These are phyloP conservation scores for Nomada ferruginata DNA, from an alignment of 2,888 invertebrate genomes.

Conservation along the genomic window DNA sequence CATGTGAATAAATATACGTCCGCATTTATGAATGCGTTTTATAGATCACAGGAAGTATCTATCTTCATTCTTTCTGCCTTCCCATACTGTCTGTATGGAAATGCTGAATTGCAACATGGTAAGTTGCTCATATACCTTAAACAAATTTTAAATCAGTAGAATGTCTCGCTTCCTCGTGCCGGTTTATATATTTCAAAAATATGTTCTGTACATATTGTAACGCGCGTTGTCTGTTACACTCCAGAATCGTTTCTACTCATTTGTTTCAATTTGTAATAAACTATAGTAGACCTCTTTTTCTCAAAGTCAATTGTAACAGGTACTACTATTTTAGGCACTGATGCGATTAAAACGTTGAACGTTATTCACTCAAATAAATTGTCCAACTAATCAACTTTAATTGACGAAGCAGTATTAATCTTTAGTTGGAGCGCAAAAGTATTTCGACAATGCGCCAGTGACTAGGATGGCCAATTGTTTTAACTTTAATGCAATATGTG, in stretches of 20 bases:
- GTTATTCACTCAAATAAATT: no score
- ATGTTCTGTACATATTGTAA: no score
- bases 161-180: slow-evolving; percentile 4
- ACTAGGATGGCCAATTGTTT: neutral
- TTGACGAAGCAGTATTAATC: no score
- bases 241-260: neutral
- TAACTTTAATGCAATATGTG: no score
- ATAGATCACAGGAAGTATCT: slow-evolving; percentile 49
- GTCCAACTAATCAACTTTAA: neutral
- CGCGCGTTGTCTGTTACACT: neutral
- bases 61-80: slow-evolving; percentile 57
- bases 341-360: no score
- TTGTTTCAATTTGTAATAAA: neutral
- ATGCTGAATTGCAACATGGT: neutral
- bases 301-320: neutral
- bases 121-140: neutral
- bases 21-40: slow-evolving; percentile 1
- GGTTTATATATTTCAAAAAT: neutral
- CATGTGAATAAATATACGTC: slow-evolving; percentile 1
- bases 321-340: neutral
- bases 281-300: no score
- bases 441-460: no score
- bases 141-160: slow-evolving; percentile 23
- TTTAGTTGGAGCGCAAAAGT: neutral
- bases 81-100: neutral